Evolutionary conservation across 1,140 invertebrate genomes (phyloP), one percentile per base, ranked within the genome.

Genomic region (Pantala flavescens): DNA sequence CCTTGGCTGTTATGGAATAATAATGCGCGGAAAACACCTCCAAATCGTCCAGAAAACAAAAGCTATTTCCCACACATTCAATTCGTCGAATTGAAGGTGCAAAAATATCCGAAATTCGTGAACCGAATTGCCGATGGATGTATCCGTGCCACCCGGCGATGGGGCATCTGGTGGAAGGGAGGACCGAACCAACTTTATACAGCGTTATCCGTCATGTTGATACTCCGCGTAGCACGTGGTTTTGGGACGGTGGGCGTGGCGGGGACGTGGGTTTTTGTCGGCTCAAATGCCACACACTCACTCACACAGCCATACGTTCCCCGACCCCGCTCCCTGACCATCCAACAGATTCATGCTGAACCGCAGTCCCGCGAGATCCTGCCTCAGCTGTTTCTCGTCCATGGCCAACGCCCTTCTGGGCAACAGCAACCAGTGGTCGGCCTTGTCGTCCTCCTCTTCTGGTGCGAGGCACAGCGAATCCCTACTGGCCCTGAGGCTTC

Each of bases 281-380:
- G 49, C 49, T 49, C 73, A 73, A 7, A 23, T 19, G 49, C 21
- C 63, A 75, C 16, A 70, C 43, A 55, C 43, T 43, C 63, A 86
- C 86, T 87, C 81, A 88, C 86, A 87, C 82, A 88, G 85, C 86
- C 86, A 88, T 74, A 88, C 85, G 82, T 87, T 87, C 78, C 87
- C 87, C 77, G 84, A 83, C 19, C 86, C 86, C 5, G 77, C 78
- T 5, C 77, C 74, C 43, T 84, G 85, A n/a, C 82, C 83, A 79
- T 86, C 86, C 49, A 87, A 82, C 23, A 86, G 81, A 76, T 86
- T 85, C 74, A 86, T 82, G 78, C 85, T 86, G 80, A 88, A 88
- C 78, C 87, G 85, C 23, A 88, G 82, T 23, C 85, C 84, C 36
- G 86, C 86, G 19, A 88, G 83, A 77, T 88, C 87, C 78, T 87